Evolutionary conservation across 2,797 vertebrate species (phyloP).

Genomic region (Oreortyx pictus): DNA sequence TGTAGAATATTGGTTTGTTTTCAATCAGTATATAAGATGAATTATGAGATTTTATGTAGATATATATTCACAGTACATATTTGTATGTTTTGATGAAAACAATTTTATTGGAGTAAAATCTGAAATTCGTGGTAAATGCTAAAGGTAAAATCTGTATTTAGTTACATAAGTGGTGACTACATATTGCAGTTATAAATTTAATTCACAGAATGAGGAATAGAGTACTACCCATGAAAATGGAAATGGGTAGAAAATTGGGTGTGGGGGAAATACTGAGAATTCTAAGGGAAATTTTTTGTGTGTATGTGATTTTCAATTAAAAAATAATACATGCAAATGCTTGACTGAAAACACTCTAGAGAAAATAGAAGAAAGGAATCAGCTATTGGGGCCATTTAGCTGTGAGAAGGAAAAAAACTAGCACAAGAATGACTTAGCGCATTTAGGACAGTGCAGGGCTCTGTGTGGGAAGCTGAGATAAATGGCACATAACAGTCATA

Average conservation of each 20-base stretch:
- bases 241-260: neutral
- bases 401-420: slow-evolving; percentile 27
- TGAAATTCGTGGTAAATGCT: slow-evolving; percentile 39
- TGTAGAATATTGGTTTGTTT: neutral
- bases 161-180: neutral
- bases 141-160: neutral
- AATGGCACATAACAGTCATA: slow-evolving; percentile 38
- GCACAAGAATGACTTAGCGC: slow-evolving; percentile 22
- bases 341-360: neutral
- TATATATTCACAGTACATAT: neutral
- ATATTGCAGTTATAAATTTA: neutral
- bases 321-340: neutral
- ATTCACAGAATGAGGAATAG: neutral
- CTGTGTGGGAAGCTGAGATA: slow-evolving; percentile 55
- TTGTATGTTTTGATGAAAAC: slow-evolving; percentile 37
- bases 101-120: slow-evolving; percentile 47
- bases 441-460: slow-evolving; percentile 22
- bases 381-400: neutral
- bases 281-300: neutral
- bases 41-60: slow-evolving; percentile 19
- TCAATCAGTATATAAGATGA: slow-evolving; percentile 43
- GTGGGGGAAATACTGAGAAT: neutral
- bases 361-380: slow-evolving; percentile 29
- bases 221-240: neutral
- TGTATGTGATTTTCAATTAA: neutral